Conservation (phyloP, 2,888 invertebrate genomes). For the Spodoptera exigua region DNA sequence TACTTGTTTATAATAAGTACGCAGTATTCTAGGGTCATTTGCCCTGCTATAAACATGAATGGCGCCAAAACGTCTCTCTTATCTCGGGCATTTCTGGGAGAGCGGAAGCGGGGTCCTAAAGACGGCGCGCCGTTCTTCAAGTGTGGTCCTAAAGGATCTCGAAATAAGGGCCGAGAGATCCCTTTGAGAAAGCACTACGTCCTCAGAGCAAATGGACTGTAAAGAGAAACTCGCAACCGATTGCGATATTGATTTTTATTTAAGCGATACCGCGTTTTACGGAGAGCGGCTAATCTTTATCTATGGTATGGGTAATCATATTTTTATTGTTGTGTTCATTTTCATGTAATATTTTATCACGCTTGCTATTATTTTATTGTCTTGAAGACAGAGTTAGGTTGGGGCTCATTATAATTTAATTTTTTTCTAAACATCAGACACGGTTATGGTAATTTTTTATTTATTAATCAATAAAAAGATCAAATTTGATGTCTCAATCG, state of each 20-base stretch:
- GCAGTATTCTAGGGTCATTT: constrained; percentile 87
- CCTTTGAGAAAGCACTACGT: constrained; percentile 84
- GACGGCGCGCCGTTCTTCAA: constrained; percentile 82
- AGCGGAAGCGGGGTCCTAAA: constrained; percentile 85
- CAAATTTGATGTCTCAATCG: too few species aligned
- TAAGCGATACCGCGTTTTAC: constrained; percentile 70
- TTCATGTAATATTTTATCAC: too few species aligned
- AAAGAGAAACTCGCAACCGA: constrained; percentile 83
- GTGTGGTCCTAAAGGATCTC: constrained; percentile 87
- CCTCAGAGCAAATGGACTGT: constrained; percentile 87
- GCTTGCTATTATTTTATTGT: too few species aligned
- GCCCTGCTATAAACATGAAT: constrained; percentile 88
- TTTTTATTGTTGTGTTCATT: constrained; percentile 5
- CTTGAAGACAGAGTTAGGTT: too few species aligned
- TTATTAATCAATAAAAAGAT: too few species aligned
- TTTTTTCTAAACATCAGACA: too few species aligned
- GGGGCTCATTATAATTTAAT: too few species aligned
- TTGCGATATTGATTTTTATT: constrained; percentile 88
- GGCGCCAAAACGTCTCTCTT: constrained; percentile 89
- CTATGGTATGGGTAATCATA: constrained; percentile 37
- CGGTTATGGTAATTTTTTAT: too few species aligned
- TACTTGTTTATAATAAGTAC: constrained; percentile 88
- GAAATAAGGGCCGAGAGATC: constrained; percentile 85
- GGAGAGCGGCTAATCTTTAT: constrained; percentile 68
- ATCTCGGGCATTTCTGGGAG: constrained; percentile 87